Percentiles rank a stretch among this genome's conserved stretches.
Conservation (phyloP, 2,113 vertebrate species). For the Pyxicephalus adspersus region DNA sequence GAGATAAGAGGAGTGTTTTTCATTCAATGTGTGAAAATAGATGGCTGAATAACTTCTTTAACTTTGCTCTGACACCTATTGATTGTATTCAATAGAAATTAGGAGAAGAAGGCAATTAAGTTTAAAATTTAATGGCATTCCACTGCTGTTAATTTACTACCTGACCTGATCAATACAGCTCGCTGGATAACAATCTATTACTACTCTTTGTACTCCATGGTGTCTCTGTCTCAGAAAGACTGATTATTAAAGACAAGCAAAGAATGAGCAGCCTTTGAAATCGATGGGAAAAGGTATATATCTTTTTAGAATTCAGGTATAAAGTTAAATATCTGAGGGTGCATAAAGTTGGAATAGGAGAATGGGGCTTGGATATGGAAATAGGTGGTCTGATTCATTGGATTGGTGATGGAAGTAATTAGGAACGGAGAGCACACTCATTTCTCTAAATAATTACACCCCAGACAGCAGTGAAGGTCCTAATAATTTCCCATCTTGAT, state of each 20-base stretch:
- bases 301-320: constrained; percentile 1
- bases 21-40: constrained; percentile 66
- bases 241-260: constrained; percentile 63
- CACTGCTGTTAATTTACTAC: constrained; percentile 80
- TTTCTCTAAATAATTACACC: constrained; percentile 4
- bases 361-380: neutral
- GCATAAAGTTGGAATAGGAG: neutral
- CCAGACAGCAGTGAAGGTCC: no score
- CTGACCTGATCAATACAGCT: constrained; percentile 75
- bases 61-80: constrained; percentile 76
- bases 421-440: neutral
- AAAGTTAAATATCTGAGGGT: constrained; percentile 13
- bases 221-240: constrained; percentile 65
- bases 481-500: no score
- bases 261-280: constrained; percentile 52
- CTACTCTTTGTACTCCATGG: constrained; percentile 58
- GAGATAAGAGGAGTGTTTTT: constrained; percentile 68
- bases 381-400: neutral
- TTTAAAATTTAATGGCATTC: constrained; percentile 79
- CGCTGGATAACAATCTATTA: constrained; percentile 71
- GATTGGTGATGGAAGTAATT: constrained; percentile 18
- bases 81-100: constrained; percentile 78
- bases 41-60: constrained; percentile 72
- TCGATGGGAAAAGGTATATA: constrained; percentile 59
- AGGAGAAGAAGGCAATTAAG: constrained; percentile 81